Percentiles rank a stretch among this genome's conserved stretches.
These are phyloP conservation scores for Hermaeophaga mercurialis DNA, from an alignment of 2,888 invertebrate species.

Conservation along the genomic window DNA sequence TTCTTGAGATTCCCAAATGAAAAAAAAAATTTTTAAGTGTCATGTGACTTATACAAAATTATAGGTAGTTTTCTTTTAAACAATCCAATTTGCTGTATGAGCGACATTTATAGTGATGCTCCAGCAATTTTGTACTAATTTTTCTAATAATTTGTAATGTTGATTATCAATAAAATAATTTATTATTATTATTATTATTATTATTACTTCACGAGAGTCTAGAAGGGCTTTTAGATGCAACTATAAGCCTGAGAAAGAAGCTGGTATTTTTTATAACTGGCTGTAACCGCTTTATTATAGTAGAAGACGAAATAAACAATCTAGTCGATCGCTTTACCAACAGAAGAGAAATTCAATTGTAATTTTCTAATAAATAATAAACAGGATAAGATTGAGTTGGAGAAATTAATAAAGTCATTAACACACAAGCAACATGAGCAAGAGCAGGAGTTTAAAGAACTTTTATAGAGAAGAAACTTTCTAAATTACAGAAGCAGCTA, in stretches of 20 bases:
- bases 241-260: constrained; percentile 40
- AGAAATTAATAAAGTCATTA: constrained; percentile 45
- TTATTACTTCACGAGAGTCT: background rate
- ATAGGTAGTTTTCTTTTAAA: background rate
- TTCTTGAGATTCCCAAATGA: no score
- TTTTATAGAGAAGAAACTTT: constrained; percentile 40
- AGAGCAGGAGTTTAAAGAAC: constrained; percentile 38
- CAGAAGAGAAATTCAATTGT: constrained; percentile 45
- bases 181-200: no score
- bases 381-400: constrained; percentile 47
- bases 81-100: background rate
- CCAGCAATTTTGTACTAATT: no score
- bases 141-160: no score
- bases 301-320: constrained; percentile 51
- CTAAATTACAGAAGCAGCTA: constrained; percentile 37
- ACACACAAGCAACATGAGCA: constrained; percentile 38
- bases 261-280: constrained; percentile 46
- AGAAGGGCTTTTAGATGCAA: constrained; percentile 39
- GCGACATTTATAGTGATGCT: background rate
- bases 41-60: constrained; percentile 4
- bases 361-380: constrained; percentile 47
- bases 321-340: constrained; percentile 48
- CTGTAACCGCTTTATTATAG: constrained; percentile 45
- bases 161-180: no score
- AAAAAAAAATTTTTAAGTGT: background rate